These are phyloP conservation scores for Heliocidaris erythrogramma DNA, from an alignment of 35 echinoderm and acorn worm genomes.

Conservation along the genomic window DNA sequence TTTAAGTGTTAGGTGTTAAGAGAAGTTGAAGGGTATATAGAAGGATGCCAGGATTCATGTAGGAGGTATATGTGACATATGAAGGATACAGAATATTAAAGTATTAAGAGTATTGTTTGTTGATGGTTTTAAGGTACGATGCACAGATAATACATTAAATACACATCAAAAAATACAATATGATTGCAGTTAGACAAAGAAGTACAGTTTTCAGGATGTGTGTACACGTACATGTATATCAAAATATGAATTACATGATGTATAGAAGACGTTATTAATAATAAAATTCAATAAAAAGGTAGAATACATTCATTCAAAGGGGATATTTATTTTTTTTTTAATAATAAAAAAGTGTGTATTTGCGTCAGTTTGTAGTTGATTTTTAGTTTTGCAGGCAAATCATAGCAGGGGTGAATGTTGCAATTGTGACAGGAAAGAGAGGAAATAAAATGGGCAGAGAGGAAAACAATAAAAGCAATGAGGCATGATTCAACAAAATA, in stretches of 20 bases:
- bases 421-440: background rate
- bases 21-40: background rate
- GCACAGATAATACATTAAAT: background rate
- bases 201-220: background rate
- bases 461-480: constrained; percentile 13
- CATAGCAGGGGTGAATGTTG: background rate
- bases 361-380: background rate
- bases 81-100: too few species aligned
- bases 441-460: background rate
- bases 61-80: background rate
- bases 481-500: background rate
- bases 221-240: background rate
- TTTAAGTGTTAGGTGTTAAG: background rate
- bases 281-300: background rate
- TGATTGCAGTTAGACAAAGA: background rate
- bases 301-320: too few species aligned
- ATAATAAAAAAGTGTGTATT: too few species aligned
- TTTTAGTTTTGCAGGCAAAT: background rate
- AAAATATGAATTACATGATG: background rate
- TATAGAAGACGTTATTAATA: background rate
- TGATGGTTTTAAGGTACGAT: background rate
- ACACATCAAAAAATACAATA: background rate
- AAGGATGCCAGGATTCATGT: too few species aligned
- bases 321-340: too few species aligned
- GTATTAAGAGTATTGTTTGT: background rate